phyloP scores from a whole-genome alignment of 2,888 invertebrate genomes.

The Tanytarsus gracilentus region DNA sequence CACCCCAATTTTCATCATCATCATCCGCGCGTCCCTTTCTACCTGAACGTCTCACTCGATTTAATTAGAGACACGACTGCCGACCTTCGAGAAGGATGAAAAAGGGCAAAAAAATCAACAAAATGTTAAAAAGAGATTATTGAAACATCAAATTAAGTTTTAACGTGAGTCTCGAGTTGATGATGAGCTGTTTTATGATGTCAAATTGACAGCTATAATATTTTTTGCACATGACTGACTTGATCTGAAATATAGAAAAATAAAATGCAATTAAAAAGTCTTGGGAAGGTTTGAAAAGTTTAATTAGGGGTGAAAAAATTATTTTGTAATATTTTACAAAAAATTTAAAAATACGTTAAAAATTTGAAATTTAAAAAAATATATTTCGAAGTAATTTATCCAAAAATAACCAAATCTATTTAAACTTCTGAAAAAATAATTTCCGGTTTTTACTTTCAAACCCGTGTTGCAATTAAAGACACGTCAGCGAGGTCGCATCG shows the following conservation, averaged over 20 bases:
- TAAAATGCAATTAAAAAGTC: no score
- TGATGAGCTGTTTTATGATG: slow-evolving; percentile 27
- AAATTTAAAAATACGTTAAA: no score
- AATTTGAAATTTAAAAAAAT: no score
- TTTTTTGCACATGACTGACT: no score
- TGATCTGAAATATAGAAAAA: no score
- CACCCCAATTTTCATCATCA: no score
- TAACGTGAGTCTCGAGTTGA: slow-evolving; percentile 12
- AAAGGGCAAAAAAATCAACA: neutral
- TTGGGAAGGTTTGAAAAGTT: no score
- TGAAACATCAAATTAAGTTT: slow-evolving; percentile 21
- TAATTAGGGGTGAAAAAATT: no score
- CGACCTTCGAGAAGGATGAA: neutral
- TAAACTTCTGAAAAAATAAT: neutral
- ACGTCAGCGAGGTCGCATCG: slow-evolving; percentile 9
- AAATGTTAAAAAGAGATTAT: slow-evolving; percentile 24
- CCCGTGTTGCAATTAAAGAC: slow-evolving; percentile 12
- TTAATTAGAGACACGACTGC: slow-evolving; percentile 21
- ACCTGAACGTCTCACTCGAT: slow-evolving; percentile 18
- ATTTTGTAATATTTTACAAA: no score
- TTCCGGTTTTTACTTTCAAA: neutral
- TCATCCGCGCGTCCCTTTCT: no score
- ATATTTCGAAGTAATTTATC: no score
- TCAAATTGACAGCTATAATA: slow-evolving; percentile 25
- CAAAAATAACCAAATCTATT: neutral